Conservation (phyloP, 2,888 invertebrate genomes). For the Spilarctia lutea region DNA sequence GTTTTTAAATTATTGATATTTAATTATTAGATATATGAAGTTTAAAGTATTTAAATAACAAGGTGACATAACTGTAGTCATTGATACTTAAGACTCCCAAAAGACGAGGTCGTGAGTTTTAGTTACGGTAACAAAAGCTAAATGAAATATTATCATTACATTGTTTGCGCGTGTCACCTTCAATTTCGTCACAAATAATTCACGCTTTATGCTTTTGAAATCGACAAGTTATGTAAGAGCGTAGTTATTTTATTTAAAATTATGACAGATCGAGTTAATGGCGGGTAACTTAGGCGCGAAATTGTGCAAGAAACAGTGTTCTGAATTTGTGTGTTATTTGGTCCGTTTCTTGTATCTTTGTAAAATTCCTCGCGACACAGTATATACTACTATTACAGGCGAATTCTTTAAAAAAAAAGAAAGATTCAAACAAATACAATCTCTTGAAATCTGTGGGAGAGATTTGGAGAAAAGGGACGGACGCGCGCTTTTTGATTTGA, state of each 20-base stretch:
- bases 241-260: background rate
- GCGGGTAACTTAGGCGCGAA: background rate
- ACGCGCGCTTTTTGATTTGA: too few relatives aligned
- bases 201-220: slow-evolving; percentile 9
- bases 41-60: background rate
- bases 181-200: slow-evolving; percentile 14
- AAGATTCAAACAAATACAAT: too few relatives aligned
- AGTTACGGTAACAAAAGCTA: slow-evolving; percentile 6
- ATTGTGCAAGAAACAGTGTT: background rate
- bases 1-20: too few relatives aligned
- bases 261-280: background rate
- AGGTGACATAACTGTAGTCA: background rate
- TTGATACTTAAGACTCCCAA: background rate
- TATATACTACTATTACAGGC: too few relatives aligned
- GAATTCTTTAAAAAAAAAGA: too few relatives aligned
- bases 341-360: too few relatives aligned
- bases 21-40: too few relatives aligned
- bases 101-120: background rate
- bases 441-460: too few relatives aligned
- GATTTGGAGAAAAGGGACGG: too few relatives aligned
- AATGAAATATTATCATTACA: slow-evolving; percentile 3
- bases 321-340: too few relatives aligned
- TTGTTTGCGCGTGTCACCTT: slow-evolving; percentile 8
- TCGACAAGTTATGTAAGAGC: background rate
- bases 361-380: too few relatives aligned